Base-by-base conservation (phyloP, 2,888 invertebrate species). In the Eudiplozoon nipponicum region DNA sequence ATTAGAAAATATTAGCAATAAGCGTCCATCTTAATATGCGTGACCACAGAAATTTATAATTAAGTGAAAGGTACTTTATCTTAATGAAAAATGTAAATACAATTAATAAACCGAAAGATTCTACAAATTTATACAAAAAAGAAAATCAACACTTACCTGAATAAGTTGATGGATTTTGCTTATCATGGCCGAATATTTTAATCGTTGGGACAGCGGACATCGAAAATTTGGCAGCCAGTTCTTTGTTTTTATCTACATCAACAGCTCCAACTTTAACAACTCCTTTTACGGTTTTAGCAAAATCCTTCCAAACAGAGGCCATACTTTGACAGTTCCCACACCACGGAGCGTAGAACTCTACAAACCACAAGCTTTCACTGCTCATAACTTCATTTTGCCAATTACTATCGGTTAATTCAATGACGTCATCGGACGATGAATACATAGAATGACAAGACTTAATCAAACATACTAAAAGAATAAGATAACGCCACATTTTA, bases 131-230 rank as follows among this genome's bases (percentile, higher is more conserved):
- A n/a, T n/a, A n/a, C n/a, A n/a, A n/a, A n/a, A n/a, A n/a, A n/a
- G n/a, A n/a, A n/a, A n/a, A n/a, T n/a, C n/a, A n/a, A n/a, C n/a
- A n/a, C n/a, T n/a, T n/a, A n/a, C 59, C 80, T 52, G 71, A 70
- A 59, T 69, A 86, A 45, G 78, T 75, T 26, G 68, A 68, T 3
- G 81, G 77, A 44, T 68, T 70, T 37, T 66, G 66, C 59, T 81
- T 81, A 55, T 75, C 70, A 1, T 66, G 63, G 0, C 72, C 74
- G 57, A 94, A 86, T 34, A 94, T 70, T 59, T 90, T 94, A 45
- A 94, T 71, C 0, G 86, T 80, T 15, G 94, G 94, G 57, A 84
- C 94, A 36, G 90, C 84, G 48, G 67, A 62, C 23, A 94, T 71
- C 29, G 70, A 70, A 61, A 69, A 90, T 50, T 71, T 69, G 1